Evolutionary conservation across 2,797 vertebrate genomes (phyloP).

Genomic region (Gallinago nigripennis): DNA sequence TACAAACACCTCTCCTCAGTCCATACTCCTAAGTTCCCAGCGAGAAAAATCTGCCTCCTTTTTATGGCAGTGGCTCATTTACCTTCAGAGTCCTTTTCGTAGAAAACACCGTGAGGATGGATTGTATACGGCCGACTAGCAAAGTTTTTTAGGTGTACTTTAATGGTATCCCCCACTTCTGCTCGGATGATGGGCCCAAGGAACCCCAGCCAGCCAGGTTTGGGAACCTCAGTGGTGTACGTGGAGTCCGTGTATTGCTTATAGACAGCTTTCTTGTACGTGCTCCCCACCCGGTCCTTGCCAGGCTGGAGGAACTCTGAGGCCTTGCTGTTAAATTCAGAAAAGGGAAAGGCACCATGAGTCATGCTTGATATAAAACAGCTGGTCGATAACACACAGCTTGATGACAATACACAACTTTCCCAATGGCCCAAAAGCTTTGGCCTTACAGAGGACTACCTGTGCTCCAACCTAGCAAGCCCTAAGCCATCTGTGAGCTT

Average conservation of each 20-base stretch:
- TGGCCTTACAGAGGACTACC: background rate
- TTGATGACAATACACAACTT: background rate
- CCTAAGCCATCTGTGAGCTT: background rate
- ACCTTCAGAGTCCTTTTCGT: conserved; percentile 81
- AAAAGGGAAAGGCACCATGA: background rate
- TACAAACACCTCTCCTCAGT: background rate
- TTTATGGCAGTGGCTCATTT: background rate
- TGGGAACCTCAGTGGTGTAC: conserved; percentile 65
- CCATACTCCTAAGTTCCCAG: background rate
- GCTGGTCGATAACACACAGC: background rate
- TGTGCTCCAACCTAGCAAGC: background rate
- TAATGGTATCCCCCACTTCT: conserved; percentile 78
- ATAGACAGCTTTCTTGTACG: conserved; percentile 78
- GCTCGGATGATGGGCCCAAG: conserved; percentile 77
- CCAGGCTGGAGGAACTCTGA: conserved; percentile 70
- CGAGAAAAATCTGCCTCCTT: background rate
- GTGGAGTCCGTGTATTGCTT: conserved; percentile 74
- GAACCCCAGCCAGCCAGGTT: conserved; percentile 78
- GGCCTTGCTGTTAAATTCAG: conserved; percentile 57
- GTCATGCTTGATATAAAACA: background rate
- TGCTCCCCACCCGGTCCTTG: conserved; percentile 75
- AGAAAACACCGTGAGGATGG: conserved; percentile 81
- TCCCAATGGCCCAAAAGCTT: accelerated
- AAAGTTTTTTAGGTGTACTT: conserved; percentile 79
- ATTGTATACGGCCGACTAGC: conserved; percentile 74